These are phyloP conservation scores for Callinectes sapidus DNA, from an alignment of 2,888 invertebrate genomes.

Conservation along the genomic window DNA sequence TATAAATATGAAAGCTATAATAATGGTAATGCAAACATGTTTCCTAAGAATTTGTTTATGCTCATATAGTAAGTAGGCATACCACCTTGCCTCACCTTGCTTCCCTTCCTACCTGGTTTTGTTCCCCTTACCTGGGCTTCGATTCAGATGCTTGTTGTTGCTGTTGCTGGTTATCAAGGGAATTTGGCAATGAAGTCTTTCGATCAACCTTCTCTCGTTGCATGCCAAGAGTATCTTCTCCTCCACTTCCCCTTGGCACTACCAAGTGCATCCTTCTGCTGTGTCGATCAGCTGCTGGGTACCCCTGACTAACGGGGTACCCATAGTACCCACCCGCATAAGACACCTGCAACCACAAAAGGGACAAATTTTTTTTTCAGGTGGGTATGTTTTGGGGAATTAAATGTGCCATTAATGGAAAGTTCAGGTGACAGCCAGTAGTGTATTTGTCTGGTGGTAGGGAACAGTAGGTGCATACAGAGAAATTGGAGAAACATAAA, in stretches of 20 bases:
- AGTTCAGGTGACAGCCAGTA: conserved; percentile 18
- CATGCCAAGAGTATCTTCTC: conserved; percentile 52
- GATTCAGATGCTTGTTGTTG: conserved; percentile 10
- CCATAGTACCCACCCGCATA: conserved; percentile 68
- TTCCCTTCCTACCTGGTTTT: not conserved
- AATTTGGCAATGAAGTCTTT: conserved; percentile 61
- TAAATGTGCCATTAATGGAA: not conserved
- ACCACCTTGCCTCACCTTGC: not conserved
- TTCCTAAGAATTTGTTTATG: not conserved
- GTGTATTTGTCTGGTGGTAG: conserved; percentile 37
- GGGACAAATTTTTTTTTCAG: conserved; percentile 48
- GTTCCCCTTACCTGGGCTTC: conserved; percentile 31
- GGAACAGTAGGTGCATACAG: conserved; percentile 28
- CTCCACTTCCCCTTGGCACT: conserved; percentile 56
- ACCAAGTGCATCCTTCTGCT: conserved; percentile 67
- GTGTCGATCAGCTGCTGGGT: conserved; percentile 55
- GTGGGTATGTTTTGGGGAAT: conserved; percentile 29
- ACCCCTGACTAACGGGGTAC: conserved; percentile 67
- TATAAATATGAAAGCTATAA: not conserved
- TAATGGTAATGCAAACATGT: not conserved
- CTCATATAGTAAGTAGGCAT: not conserved
- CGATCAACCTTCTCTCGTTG: conserved; percentile 61
- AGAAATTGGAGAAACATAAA: not conserved
- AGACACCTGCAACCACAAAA: conserved; percentile 60
- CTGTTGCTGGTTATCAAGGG: conserved; percentile 53